Evolutionary conservation across 2,888 invertebrate genomes (phyloP), one percentile per base, ranked within the genome.

Genomic region (Amphipoea oculea): DNA sequence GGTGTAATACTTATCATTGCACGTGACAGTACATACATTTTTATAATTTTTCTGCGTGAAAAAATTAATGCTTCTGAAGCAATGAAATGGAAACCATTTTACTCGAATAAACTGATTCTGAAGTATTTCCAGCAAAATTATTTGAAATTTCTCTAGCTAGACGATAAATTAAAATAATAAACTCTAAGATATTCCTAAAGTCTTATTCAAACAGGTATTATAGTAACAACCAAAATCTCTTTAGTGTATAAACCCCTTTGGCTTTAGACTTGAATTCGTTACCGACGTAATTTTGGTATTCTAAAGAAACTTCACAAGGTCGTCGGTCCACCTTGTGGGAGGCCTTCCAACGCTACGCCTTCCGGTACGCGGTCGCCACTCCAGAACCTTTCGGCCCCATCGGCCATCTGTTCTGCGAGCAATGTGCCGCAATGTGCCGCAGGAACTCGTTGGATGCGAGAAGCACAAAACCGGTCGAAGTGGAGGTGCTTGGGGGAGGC

Each of bases 301-400:
- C 23, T 57, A 57, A 84, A 84, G 70, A 68, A 68, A 79, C 83
- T 71, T 62, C n/a, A n/a, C n/a, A n/a, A n/a, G n/a, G n/a, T n/a
- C n/a, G n/a, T n/a, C n/a, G n/a, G n/a, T n/a, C n/a, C n/a, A n/a
- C n/a, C n/a, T n/a, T n/a, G n/a, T n/a, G n/a, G n/a, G n/a, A n/a
- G n/a, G n/a, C n/a, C n/a, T n/a, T n/a, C n/a, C n/a, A n/a, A n/a
- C n/a, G n/a, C n/a, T n/a, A n/a, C n/a, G n/a, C n/a, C n/a, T n/a
- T n/a, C n/a, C n/a, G n/a, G n/a, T n/a, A n/a, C n/a, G n/a, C n/a
- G n/a, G n/a, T n/a, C n/a, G n/a, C n/a, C n/a, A n/a, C n/a, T n/a
- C n/a, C n/a, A n/a, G n/a, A n/a, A n/a, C n/a, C n/a, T n/a, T n/a
- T n/a, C n/a, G n/a, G n/a, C n/a, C n/a, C n/a, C n/a, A n/a, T n/a